Evolutionary conservation across 30 jellyfish, hydroid and myxozoan genomes (phyloP).

Genomic region (Hydra vulgaris): DNA sequence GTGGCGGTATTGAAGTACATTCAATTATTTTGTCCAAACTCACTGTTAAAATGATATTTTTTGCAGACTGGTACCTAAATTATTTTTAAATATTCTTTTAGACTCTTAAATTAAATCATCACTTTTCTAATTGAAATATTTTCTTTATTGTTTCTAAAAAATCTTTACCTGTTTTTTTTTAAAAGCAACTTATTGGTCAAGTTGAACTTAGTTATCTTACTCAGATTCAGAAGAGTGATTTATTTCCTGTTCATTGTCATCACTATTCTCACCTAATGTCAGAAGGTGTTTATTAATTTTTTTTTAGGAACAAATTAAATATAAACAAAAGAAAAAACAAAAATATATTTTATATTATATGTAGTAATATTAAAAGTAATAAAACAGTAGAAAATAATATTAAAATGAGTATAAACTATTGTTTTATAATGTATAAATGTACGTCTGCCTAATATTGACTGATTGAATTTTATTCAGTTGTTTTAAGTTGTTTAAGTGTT

Average conservation of each 20-base stretch:
- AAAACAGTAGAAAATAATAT: background rate
- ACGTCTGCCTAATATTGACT: background rate
- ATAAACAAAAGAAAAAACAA: background rate
- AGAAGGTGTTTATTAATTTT: too few relatives aligned
- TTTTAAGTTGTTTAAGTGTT: background rate
- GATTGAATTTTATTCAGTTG: background rate
- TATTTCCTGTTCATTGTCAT: too few relatives aligned
- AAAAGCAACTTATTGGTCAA: background rate
- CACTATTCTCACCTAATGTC: too few relatives aligned
- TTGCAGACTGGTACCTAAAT: background rate
- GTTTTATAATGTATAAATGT: background rate
- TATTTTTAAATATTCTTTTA: too few relatives aligned
- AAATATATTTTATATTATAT: too few relatives aligned
- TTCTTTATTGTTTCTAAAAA: background rate
- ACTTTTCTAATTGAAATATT: background rate
- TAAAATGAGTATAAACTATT: background rate
- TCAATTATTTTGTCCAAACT: background rate
- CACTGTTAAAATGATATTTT: background rate
- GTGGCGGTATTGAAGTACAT: background rate
- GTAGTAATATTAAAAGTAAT: too few relatives aligned
- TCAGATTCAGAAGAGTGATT: too few relatives aligned
- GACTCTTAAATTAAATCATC: background rate
- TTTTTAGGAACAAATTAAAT: background rate
- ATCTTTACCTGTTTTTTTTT: background rate
- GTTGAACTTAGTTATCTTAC: too few relatives aligned